Evolutionary conservation across 2,113 vertebrate species (phyloP).

Genomic region (Capreolus pygargus): DNA sequence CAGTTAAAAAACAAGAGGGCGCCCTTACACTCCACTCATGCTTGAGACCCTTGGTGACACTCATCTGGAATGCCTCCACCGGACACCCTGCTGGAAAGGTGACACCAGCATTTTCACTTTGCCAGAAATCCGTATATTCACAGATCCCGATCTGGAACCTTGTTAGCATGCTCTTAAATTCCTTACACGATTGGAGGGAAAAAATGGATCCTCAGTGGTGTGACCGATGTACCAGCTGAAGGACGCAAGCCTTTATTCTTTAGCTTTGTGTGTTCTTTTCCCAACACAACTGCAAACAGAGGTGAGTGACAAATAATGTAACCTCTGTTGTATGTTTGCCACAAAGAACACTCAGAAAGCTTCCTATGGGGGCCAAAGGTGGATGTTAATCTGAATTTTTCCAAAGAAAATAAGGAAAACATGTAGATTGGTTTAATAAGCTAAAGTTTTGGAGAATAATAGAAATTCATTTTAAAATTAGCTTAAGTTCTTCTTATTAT

Average conservation of each 20-base stretch:
- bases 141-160: background rate
- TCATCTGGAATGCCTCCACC: background rate
- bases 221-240: background rate
- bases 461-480: background rate
- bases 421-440: background rate
- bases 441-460: background rate
- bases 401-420: background rate
- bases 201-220: background rate
- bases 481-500: background rate
- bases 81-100: background rate
- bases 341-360: background rate
- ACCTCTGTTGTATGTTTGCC: background rate
- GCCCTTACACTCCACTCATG: background rate
- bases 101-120: slow-evolving; percentile 41
- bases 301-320: background rate
- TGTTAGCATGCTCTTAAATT: slow-evolving; percentile 34
- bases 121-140: background rate
- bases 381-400: background rate
- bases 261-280: background rate
- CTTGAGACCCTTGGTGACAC: background rate
- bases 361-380: background rate
- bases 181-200: background rate
- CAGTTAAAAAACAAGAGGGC: slow-evolving; percentile 49
- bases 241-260: background rate
- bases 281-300: background rate